Conservation (phyloP, 2,888 invertebrate genomes). For the Drosophila yooni region DNA sequence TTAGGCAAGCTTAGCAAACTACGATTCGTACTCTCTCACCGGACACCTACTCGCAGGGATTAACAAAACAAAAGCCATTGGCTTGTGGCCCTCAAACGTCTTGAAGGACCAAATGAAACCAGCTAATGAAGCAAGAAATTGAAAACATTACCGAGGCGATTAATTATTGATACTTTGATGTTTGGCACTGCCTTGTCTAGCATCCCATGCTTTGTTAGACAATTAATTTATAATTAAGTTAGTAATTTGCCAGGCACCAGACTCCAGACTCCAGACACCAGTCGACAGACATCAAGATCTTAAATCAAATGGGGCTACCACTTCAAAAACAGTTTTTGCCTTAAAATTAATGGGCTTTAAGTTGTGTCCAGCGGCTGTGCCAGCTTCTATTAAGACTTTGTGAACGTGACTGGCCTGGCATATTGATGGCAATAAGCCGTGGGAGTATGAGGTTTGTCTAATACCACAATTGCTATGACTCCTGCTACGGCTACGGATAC, state of each 20-base stretch:
- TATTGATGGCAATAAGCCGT: slow-evolving; percentile 52
- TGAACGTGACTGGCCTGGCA: slow-evolving; percentile 71
- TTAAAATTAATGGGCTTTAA: slow-evolving; percentile 62
- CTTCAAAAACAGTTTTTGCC: slow-evolving; percentile 38
- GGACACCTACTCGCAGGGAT: slow-evolving; percentile 39
- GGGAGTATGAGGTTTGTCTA: slow-evolving; percentile 10
- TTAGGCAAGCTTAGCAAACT: slow-evolving; percentile 20
- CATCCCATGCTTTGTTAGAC: slow-evolving; percentile 58
- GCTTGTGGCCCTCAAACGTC: slow-evolving; percentile 35
- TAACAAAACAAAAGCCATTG: slow-evolving; percentile 41
- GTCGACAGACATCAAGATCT: slow-evolving; percentile 21
- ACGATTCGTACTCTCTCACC: background rate
- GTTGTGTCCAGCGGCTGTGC: slow-evolving; percentile 55
- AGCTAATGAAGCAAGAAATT: slow-evolving; percentile 79
- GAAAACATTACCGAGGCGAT: slow-evolving; percentile 79
- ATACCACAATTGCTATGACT: slow-evolving; percentile 11
- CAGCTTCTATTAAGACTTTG: slow-evolving; percentile 67
- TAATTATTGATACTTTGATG: slow-evolving; percentile 81
- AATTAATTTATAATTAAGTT: slow-evolving; percentile 80
- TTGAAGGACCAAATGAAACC: slow-evolving; percentile 55
- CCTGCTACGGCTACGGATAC: background rate
- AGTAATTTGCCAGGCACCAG: slow-evolving; percentile 55
- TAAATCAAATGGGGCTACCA: slow-evolving; percentile 21
- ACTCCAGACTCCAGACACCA: slow-evolving; percentile 2
- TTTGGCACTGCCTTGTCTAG: slow-evolving; percentile 37